Evolutionary conservation across 2,888 invertebrate species (phyloP).

Genomic region (Opisthograptis luteolata): DNA sequence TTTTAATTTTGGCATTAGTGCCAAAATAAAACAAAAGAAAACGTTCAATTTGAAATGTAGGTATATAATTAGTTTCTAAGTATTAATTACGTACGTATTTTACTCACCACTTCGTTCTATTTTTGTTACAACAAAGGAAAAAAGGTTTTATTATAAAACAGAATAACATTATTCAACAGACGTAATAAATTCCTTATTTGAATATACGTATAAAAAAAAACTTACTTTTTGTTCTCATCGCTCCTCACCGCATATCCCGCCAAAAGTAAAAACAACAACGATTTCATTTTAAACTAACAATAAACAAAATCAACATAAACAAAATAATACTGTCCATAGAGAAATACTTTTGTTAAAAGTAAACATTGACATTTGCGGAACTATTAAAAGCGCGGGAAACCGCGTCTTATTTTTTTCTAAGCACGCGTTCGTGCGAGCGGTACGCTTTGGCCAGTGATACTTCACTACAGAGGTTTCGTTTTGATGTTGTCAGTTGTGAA

Average conservation of each 20-base stretch:
- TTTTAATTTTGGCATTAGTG: slow-evolving; percentile 21
- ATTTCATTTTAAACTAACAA: slow-evolving; percentile 48
- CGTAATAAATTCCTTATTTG: no score
- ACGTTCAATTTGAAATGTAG: not conserved
- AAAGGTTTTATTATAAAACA: not conserved
- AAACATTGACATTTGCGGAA: slow-evolving; percentile 26
- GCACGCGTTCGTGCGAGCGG: slow-evolving; percentile 28
- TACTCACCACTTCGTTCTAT: not conserved
- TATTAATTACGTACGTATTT: no score
- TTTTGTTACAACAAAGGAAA: not conserved
- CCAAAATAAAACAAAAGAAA: slow-evolving; percentile 31
- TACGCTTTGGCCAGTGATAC: slow-evolving; percentile 11
- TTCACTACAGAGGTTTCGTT: slow-evolving; percentile 16
- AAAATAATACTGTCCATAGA: slow-evolving; percentile 22
- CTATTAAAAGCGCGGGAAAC: slow-evolving; percentile 30
- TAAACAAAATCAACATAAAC: slow-evolving; percentile 20
- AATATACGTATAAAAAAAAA: slow-evolving; percentile 12
- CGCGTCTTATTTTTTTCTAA: slow-evolving; percentile 12
- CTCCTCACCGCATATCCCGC: slow-evolving; percentile 65
- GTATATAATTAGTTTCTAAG: no score
- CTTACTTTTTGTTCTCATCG: slow-evolving; percentile 67
- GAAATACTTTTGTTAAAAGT: slow-evolving; percentile 9
- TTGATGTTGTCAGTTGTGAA: no score
- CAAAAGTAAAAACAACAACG: slow-evolving; percentile 57
- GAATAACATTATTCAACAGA: not conserved